Base-by-base conservation (phyloP, 2,113 vertebrate species). In the Microcebus jonahi region DNA sequence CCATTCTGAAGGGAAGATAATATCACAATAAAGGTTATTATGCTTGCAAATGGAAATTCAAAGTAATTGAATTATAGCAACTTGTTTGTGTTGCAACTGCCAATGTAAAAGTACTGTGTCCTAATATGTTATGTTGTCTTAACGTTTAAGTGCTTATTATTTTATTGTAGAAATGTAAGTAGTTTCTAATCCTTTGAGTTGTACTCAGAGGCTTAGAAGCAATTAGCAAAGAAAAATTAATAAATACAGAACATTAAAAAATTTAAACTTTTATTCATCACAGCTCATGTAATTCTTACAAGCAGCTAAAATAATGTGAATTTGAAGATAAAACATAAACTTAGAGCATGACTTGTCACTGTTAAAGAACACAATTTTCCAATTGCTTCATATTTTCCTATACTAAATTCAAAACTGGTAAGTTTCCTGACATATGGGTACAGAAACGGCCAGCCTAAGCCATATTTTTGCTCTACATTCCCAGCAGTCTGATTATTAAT, bases 241-340 rank as follows among this genome's bases (percentile, higher is more conserved):
- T 83, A 94, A 91, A 70, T 81, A 71, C 4, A 57, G 55, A 67
- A 48, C 29, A 63, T 29, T 85, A 59, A 57, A 2, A 12, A 77
- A 91, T 50, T 13, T 12, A 10, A 59, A 94, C 94, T 20, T 9
- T 87, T 96, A 97, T 87, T 61, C 61, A 88, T 39, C 31, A 84
- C n/a, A 45, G 48, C 27, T 39, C 21, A 18, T 39, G 93, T 59
- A 89, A 67, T 91, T 92, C 84, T 93, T 93, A 88, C 10, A 86
- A 87, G 20, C 29, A 91, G 29, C 34, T 83, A 91, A 91, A 77
- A 39, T 61, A 31, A 88, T 42, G 27, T 73, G 81, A 7, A 0
- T 68, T 96, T 97, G 29, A 91, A 42, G 68, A 21, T 88, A 94
- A 95, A 90, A 90, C 50, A 11, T 18, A 39, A 57, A 42, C 59